Evolutionary conservation across 2,113 vertebrate genomes (phyloP), one percentile per base, ranked within the genome.

Genomic region (Tachysurus vachellii): DNA sequence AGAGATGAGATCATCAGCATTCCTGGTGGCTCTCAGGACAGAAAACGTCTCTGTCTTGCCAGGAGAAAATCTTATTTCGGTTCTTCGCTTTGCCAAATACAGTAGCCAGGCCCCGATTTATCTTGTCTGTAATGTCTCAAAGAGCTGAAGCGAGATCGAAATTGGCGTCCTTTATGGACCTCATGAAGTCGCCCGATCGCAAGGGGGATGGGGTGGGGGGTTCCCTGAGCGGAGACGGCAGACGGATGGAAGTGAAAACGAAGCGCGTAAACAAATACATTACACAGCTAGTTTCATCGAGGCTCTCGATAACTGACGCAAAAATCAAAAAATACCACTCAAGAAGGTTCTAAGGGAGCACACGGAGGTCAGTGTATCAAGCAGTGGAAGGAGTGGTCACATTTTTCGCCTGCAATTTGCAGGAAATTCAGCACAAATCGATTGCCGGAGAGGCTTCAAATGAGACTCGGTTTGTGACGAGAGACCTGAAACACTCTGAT

Each of bases 41-140:
- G 81, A 83, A 83, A 87, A 83, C 73, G 82, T 79, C 56, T 53
- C 59, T 28, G 71, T 84, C 86, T 87, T 79, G 81, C 47, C 61
- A 42, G 71, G 81, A 21, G 81, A 83, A 87, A 87, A 87, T 87
- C 86, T 75, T 84, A 87, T 87, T 84, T 59, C 71, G 10, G 71
- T 59, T 82, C 66, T 82, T 53, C 44, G 59, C 61, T 31, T 62
- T 62, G 44, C 31, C 57, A 44, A 28, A 83, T 77, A 68, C 86
- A 77, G 86, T 53, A 83, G 47, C 80, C 31, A 17, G 80, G 19
- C 3, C 9, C 80, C 81, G 57, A 87, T 87, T 84, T 84, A 83
- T 87, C 86, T 68, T 77, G 81, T 84, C 86, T 23, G 81, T 84
- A 70, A 84, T 68, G 81, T 71, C 59, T 87, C 71, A 83, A 71